Conservation (phyloP, 2,888 invertebrate genomes). For the Euzophera pinguis region DNA sequence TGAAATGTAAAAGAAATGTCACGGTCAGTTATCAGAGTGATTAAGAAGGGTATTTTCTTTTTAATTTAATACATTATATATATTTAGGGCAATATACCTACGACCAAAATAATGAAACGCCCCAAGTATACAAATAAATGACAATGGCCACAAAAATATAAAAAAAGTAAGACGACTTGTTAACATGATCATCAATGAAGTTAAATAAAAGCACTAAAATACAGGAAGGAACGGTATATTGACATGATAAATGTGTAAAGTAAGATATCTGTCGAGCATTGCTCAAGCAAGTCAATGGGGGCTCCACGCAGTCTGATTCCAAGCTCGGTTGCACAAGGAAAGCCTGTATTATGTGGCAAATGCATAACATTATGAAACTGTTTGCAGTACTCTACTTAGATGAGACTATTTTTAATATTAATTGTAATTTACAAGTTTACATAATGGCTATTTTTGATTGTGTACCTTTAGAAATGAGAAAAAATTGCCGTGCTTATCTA, state of each 20-base stretch:
- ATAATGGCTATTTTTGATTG: too few relatives aligned
- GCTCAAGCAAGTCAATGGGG: conserved; percentile 1
- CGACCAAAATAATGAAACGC: background rate
- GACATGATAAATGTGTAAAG: too few relatives aligned
- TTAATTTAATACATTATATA: conserved; percentile 13
- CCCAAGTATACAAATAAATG: background rate
- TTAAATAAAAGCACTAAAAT: too few relatives aligned
- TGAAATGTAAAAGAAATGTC: conserved; percentile 60
- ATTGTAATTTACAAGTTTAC: too few relatives aligned
- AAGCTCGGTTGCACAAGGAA: conserved; percentile 7
- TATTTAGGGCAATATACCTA: background rate
- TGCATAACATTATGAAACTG: conserved; percentile 1
- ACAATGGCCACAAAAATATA: too few relatives aligned
- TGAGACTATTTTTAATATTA: too few relatives aligned
- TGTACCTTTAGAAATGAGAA: too few relatives aligned
- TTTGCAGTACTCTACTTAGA: background rate
- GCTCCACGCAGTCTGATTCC: conserved; percentile 10
- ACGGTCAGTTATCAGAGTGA: conserved; percentile 57
- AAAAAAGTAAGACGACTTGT: too few relatives aligned
- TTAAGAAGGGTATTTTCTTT: conserved; percentile 46
- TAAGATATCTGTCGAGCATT: background rate
- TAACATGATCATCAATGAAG: too few relatives aligned
- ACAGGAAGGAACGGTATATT: too few relatives aligned
- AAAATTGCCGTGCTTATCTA: too few relatives aligned
- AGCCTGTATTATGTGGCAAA: conserved; percentile 6